Base-by-base conservation (phyloP, 2,113 vertebrate genomes). In the Melanostigma gelatinosum region DNA sequence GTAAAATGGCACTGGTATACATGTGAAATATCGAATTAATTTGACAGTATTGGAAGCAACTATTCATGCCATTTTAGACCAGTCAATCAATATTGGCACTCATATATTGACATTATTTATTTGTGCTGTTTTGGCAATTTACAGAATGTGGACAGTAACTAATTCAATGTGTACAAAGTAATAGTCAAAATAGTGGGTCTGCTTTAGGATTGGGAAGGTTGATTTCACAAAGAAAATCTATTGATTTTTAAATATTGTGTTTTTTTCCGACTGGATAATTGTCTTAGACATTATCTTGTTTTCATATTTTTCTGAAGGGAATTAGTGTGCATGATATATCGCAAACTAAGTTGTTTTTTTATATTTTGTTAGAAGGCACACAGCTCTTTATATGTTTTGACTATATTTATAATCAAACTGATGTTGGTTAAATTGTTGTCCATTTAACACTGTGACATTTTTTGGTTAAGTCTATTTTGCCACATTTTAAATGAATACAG, bases 121-220 rank as follows among this genome's bases (percentile, higher is more conserved):
- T 27, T 61, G 24, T 86, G 82, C 68, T 83, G 73, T 81, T 88
- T 85, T 82, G 22, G 58, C 76, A 58, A 75, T 82, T 72, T 72
- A 29, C 68, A 89, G 34, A 83, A 82, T 61, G 44, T 75, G 4
- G 18, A 52, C 6, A 20, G 8, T 15, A 16, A 32, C 10, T 40
- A 2, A 27, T 61, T 3, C 2, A 61, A 24, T 62, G 22, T 72
- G 13, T 54, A 44, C 4, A 57, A 64, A 55, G 16, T 61, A 16
- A 15, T 58, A 34, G 13, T 57, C 15, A 9, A 24, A 70, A n/a
- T 50, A 55, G 38, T 36, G n/a, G 24, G 0, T 55, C 2, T 63
- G 22, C 38, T 77, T 12, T 75, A 84, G 11, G 72, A 58, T 36
- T 84, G 61, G 66, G 71, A 85, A 78, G 18, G 32, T 38, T 63